phyloP scores from a whole-genome alignment of 2,113 vertebrate genomes.

The Mirza zaza region DNA sequence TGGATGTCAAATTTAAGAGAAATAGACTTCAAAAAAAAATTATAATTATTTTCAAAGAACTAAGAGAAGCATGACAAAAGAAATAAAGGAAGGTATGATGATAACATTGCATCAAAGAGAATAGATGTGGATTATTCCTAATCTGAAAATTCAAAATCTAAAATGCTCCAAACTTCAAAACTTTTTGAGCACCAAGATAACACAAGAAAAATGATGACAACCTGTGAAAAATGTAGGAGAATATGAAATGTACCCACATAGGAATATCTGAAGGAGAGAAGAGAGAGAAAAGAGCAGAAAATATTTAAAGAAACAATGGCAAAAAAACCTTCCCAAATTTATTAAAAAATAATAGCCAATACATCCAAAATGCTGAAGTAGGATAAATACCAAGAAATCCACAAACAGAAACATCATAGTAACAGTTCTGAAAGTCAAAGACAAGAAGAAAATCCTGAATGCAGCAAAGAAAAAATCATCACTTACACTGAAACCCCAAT shows the following conservation, averaged over 20 bases:
- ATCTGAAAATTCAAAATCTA: background rate
- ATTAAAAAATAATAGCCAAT: background rate
- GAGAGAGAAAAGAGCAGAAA: background rate
- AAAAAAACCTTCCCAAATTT: background rate
- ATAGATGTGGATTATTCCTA: background rate
- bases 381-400: background rate
- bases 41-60: background rate
- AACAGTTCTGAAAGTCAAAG: background rate
- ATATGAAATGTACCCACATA: background rate
- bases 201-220: background rate
- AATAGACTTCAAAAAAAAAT: background rate
- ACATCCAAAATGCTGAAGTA: background rate
- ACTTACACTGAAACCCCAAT: background rate
- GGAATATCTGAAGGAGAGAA: background rate
- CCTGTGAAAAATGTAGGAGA: background rate
- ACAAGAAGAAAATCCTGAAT: background rate
- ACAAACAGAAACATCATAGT: background rate
- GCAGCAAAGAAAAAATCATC: background rate
- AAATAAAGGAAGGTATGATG: background rate
- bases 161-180: background rate
- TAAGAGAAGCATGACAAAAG: background rate
- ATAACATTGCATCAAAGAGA: background rate
- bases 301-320: background rate
- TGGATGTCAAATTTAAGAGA: background rate
- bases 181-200: background rate